Evolutionary conservation across 2,797 vertebrate species (phyloP), one percentile per base, ranked within the genome.

Genomic region (Lithobates pipiens): DNA sequence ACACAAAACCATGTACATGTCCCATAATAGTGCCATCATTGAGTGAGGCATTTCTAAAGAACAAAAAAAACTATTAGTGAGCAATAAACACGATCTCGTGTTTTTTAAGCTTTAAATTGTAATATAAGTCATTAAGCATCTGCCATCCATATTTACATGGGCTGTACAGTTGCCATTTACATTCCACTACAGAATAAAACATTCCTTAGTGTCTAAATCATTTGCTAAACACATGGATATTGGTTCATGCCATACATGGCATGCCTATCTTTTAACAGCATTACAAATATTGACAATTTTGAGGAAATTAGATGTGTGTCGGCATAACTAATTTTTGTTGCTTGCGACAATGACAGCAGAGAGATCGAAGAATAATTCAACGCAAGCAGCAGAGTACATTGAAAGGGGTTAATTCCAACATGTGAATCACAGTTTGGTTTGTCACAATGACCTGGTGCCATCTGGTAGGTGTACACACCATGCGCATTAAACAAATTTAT

Each of bases 401-500:
- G 27, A 29, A 72, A 76, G 15, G 79, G 68, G 85, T 86, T 86
- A 86, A 86, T 34, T 32, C n/a, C 70, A 34, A 32, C 63, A 83
- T 54, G 67, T 77, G 72, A 82, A 86, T 68, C 76, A 83, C 73
- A 71, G 69, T 39, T 86, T 61, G 82, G 29, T 86, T 86, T 86
- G 75, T 86, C 80, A 86, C 80, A 67, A 57, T 86, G 85, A 86
- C 80, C 85, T 81, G 23, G 23, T 82, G 85, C 85, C 80, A 86
- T 86, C 85, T 86, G 85, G 34, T 73, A 86, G 74, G 34, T 82
- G 67, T 86, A 80, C 42, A 80, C 76, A 75, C 73, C 61, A 74
- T 74, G 70, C 18, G 69, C 61, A 79, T 50, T 85, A 79, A 69
- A 83, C 63, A 54, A 68, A 50, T 69, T 79, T 42, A 76, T 75